Evolutionary conservation across 2,113 vertebrate genomes (phyloP).

Genomic region (Cyanoderma ruficeps): DNA sequence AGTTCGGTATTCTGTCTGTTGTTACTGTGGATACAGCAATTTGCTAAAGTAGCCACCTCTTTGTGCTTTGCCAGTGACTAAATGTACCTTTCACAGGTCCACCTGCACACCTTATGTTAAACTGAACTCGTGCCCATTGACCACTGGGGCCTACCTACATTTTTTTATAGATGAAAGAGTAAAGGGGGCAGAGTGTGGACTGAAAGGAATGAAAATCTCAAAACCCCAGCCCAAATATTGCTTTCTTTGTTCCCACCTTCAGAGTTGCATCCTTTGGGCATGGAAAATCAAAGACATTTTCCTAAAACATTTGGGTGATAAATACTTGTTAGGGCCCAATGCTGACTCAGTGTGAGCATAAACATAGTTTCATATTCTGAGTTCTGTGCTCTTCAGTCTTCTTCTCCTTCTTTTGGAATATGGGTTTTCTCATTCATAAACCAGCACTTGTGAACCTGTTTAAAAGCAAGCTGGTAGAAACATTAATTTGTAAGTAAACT

Average conservation of each 20-base stretch:
- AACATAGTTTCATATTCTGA: background rate
- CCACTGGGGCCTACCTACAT: background rate
- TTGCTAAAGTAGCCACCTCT: background rate
- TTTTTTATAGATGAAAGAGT: background rate
- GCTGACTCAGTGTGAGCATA: background rate
- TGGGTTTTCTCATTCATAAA: background rate
- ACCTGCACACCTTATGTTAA: background rate
- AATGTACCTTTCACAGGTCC: background rate
- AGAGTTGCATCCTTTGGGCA: background rate
- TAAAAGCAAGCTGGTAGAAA: background rate
- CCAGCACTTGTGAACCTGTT: background rate
- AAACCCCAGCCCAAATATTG: background rate
- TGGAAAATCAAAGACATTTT: background rate
- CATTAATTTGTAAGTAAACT: background rate
- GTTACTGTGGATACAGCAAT: conserved; percentile 36
- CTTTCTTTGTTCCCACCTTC: background rate
- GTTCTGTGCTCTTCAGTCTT: background rate
- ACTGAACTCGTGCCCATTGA: background rate
- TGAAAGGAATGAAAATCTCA: background rate
- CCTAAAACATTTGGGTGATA: background rate
- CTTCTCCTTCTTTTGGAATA: background rate
- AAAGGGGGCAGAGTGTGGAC: background rate
- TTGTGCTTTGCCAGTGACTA: background rate
- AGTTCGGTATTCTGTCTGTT: background rate
- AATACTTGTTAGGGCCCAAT: background rate